Conservation (phyloP, 2,888 invertebrate genomes). For the Eupithecia abbreviata region DNA sequence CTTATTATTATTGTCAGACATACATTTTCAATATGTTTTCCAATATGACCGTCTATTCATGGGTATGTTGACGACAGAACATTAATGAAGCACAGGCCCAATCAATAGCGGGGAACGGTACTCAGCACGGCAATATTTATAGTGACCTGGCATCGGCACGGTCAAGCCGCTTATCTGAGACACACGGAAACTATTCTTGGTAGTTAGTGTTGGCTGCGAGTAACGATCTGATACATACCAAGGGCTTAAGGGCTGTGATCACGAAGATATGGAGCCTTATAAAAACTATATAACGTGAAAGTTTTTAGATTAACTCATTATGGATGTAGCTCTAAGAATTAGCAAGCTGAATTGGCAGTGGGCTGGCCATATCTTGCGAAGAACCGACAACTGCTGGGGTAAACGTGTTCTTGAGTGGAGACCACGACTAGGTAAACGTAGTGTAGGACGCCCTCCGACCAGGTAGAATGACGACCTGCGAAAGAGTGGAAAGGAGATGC, state of each 20-base stretch:
- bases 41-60: background rate
- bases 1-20: background rate
- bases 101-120: conserved; percentile 63
- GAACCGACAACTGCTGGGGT: too few species aligned
- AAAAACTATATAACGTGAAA: too few species aligned
- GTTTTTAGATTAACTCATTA: too few species aligned
- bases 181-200: conserved; percentile 54
- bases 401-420: too few species aligned
- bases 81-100: conserved; percentile 56
- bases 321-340: background rate
- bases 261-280: too few species aligned
- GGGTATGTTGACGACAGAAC: conserved; percentile 10
- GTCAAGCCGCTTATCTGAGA: conserved; percentile 59
- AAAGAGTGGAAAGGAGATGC: too few species aligned
- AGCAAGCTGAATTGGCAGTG: too few species aligned
- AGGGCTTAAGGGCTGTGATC: background rate
- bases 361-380: too few species aligned
- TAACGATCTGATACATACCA: conserved; percentile 50
- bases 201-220: conserved; percentile 54
- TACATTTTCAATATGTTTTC: background rate
- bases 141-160: conserved; percentile 58
- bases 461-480: too few species aligned
- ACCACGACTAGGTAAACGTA: too few species aligned
- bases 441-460: too few species aligned
- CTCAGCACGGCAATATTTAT: conserved; percentile 64